Evolutionary conservation across 2,797 vertebrate genomes (phyloP).

Genomic region (Dermochelys coriacea): DNA sequence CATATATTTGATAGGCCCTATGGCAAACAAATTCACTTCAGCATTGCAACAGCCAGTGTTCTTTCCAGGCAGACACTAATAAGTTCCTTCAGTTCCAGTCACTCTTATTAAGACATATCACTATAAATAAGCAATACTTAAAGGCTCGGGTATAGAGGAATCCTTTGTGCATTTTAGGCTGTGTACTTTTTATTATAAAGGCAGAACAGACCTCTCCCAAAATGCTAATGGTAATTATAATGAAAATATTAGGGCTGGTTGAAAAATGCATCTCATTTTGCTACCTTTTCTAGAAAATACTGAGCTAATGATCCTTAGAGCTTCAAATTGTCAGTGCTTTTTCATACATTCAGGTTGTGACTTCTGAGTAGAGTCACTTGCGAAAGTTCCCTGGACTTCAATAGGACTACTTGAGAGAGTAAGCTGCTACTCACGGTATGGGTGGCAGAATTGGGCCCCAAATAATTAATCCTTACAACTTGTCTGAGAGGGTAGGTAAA

Average conservation of each 20-base stretch:
- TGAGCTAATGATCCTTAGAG: not conserved
- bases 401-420: not conserved
- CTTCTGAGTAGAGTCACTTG: not conserved
- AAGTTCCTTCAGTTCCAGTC: conserved; percentile 34
- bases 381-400: not conserved
- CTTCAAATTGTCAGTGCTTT: not conserved
- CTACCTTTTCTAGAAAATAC: not conserved
- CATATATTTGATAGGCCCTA: conserved; percentile 54
- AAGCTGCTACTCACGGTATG: not conserved
- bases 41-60: conserved; percentile 21
- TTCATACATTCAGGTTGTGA: not conserved
- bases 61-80: not conserved
- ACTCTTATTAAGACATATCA: conserved; percentile 12
- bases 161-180: not conserved
- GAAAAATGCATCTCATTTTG: not conserved
- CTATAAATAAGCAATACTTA: not conserved
- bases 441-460: not conserved
- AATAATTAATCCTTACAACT: not conserved
- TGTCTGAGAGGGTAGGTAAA: not conserved
- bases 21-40: conserved; percentile 48
- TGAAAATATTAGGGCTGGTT: not conserved
- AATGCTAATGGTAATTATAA: not conserved
- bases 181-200: conserved; percentile 19
- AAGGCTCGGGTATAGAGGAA: conserved; percentile 18
- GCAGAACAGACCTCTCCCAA: not conserved